Evolutionary conservation across 1,140 invertebrate species (phyloP).

Genomic region (Uloborus diversus): DNA sequence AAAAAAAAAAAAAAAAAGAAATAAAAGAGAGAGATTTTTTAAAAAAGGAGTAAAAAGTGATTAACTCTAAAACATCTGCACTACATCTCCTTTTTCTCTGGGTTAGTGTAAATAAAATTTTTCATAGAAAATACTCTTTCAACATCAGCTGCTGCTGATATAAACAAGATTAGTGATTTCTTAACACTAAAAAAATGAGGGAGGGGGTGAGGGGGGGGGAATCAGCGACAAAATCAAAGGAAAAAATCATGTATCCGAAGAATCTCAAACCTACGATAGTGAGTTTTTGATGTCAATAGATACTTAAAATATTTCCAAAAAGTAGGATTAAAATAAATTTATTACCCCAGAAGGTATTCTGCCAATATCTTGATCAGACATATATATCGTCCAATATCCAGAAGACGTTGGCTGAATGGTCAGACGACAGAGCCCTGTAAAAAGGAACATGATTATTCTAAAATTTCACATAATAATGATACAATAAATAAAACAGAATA

Average conservation of each 20-base stretch:
- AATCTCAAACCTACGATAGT: too few relatives aligned
- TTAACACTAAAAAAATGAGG: neutral
- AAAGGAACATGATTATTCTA: too few relatives aligned
- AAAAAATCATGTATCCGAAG: too few relatives aligned
- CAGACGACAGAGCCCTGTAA: conserved; percentile 79
- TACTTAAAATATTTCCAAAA: neutral
- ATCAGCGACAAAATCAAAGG: neutral
- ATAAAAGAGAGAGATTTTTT: too few relatives aligned
- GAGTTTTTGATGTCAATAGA: neutral
- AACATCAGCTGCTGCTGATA: too few relatives aligned
- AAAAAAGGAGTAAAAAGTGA: too few relatives aligned
- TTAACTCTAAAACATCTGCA: too few relatives aligned
- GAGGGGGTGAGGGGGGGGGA: neutral
- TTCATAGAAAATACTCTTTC: too few relatives aligned
- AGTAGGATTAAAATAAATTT: neutral
- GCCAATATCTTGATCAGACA: conserved; percentile 69
- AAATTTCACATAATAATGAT: neutral
- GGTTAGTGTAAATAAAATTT: too few relatives aligned
- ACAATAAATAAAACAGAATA: neutral
- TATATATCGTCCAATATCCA: conserved; percentile 95
- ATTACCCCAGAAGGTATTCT: conserved; percentile 45
- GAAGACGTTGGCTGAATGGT: conserved; percentile 88
- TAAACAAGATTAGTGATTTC: too few relatives aligned
- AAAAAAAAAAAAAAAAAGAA: too few relatives aligned
- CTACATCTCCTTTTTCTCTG: too few relatives aligned